Evolutionary conservation across 2,888 invertebrate genomes (phyloP), one percentile per base, ranked within the genome.

Genomic region (Leptopterna dolabrata): DNA sequence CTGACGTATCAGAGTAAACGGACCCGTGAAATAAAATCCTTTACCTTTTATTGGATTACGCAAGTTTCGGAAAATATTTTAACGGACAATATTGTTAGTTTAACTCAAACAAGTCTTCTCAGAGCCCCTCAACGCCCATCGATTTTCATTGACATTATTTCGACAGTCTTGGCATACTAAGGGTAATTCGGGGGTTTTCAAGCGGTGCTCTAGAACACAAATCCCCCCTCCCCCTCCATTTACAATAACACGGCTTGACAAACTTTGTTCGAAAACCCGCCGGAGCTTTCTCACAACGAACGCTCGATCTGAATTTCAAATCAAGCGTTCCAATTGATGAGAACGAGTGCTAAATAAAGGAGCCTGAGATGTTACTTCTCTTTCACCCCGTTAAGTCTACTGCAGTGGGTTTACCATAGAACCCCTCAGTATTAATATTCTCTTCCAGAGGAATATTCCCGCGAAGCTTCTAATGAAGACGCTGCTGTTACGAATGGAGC

Each of bases 251-350:
- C 19, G 47, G 7, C 63, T 24, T 63, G 63, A 27, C 24, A 63
- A 63, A 63, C 63, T 63, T 63, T 24, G 63, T 63, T 63, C 63
- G 63, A 63, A 63, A 63, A 63, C 63, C 24, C 63, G 24, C 63
- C 27, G 13, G 47, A 47, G 47, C 14, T 13, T 47, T 47, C 63
- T 24, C 19, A 24, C 63, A 19, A 47, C 43, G 45, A 43, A 45
- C 78, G 45, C 27, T 14, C 24, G 36, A 78, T 78, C 45, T 78
- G 78, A 78, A 78, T 24, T 78, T 78, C 78, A 78, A 78, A 78
- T 78, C 43, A 78, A 78, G 78, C 63, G 63, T 63, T 24, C 63
- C 63, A 63, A 63, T 63, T 63, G 63, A 63, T 63, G 63, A 63
- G 24, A 63, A 63, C 63, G 63, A 63, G 63, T 63, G 24, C 24